A percentile compares a stretch with the other conserved stretches of the same genome.
These are phyloP conservation scores for Sebastes wilsoni DNA, from an alignment of 2,797 vertebrate species.

Conservation along the genomic window DNA sequence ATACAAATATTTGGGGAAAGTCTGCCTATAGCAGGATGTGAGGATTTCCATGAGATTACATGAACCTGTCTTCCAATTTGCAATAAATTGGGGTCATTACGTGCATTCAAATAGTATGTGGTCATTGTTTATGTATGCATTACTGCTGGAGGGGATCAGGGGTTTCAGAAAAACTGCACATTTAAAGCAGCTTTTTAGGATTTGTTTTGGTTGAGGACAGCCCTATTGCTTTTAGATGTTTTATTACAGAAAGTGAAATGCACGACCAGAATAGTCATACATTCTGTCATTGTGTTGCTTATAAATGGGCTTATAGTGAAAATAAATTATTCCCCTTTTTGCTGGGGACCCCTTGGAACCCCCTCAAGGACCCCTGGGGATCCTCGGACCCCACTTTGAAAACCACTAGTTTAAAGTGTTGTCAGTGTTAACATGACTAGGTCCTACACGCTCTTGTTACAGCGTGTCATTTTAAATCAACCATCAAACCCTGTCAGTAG, in stretches of 20 bases:
- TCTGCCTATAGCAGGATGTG: conserved; percentile 13
- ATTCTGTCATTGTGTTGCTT: too few species aligned
- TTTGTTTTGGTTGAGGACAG: too few species aligned
- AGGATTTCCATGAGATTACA: conserved; percentile 31
- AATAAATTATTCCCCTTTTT: too few species aligned
- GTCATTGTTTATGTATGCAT: conserved; percentile 28
- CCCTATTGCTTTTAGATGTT: too few species aligned
- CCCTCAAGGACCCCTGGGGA: too few species aligned
- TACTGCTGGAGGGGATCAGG: background rate
- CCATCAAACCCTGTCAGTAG: background rate
- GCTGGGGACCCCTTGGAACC: too few species aligned
- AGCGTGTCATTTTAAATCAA: background rate
- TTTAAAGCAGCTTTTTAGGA: background rate
- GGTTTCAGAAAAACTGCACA: background rate
- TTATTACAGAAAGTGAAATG: too few species aligned
- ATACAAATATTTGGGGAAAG: conserved; percentile 12
- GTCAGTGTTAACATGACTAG: too few species aligned
- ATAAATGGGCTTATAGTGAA: too few species aligned
- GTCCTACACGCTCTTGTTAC: background rate
- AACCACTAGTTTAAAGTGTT: background rate
- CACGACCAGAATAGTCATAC: too few species aligned
- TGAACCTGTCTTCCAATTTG: conserved; percentile 57
- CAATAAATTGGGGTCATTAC: conserved; percentile 62
- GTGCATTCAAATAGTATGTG: conserved; percentile 45
- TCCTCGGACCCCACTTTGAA: too few species aligned